Base-by-base conservation (phyloP, 35 echinoderm and acorn worm genomes). In the Apostichopus japonicus region DNA sequence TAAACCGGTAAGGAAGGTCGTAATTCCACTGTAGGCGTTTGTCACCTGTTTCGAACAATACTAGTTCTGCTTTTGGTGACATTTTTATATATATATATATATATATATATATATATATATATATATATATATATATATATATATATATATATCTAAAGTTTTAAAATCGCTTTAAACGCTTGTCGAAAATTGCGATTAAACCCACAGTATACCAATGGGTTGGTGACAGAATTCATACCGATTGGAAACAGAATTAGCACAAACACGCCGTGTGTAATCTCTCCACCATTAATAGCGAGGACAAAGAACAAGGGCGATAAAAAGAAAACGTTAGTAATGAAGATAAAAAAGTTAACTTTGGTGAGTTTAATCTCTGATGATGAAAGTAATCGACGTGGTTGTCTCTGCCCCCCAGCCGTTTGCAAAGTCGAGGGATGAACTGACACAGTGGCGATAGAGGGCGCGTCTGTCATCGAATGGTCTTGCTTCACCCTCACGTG, bases 401-500 rank as follows among this genome's bases (percentile, higher is more conserved):
- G 86, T 71, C 86, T 87, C 56, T 71, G 19, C n/a, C 19, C 17
- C 54, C 79, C 79, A 55, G 79, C 54, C 44, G 79, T 81, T 44
- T 57, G 7, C 56, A 24, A 0, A 9, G 53, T 33, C 13, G 72
- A 33, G 23, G 65, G 10, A 21, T 77, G 0, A 6, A 10, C 23
- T 17, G 24, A 22, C 53, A 56, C 24, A 0, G 10, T 77, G 27
- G 44, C 24, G 21, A 90, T 10, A 6, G 88, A 56, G n/a, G 53
- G 72, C 17, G 5, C 11, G 6, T 90, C 88, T 6, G 65, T 77
- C 65, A 90, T 5, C 4, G 86, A 22, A 24, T 24, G 86, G 14
- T 87, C 88, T 22, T 91, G 71, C 14, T 58, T 77, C n/a, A 91
- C 90, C 11, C 90, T 56, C 13, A 91, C 19, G 15, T 24, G 71